Conservation (phyloP, 1,140 invertebrate species). For the Cherax quadricarinatus region DNA sequence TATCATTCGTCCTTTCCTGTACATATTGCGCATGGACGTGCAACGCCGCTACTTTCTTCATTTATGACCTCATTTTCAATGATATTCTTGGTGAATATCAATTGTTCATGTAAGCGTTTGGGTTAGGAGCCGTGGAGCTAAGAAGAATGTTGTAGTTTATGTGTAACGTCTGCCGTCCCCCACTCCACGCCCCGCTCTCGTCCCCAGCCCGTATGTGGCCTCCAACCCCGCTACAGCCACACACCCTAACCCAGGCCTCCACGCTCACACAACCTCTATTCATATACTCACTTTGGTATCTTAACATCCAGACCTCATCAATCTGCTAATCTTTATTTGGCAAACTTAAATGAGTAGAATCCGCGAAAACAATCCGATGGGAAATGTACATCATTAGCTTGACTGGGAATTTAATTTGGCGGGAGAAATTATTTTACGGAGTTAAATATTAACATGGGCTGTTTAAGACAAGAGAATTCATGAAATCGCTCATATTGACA, state of each 20-base stretch:
- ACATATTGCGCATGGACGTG: slow-evolving; percentile 37
- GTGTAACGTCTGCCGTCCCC: slow-evolving; percentile 72
- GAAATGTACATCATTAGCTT: slow-evolving; percentile 72
- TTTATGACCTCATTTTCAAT: slow-evolving; percentile 53
- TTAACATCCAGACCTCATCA: not conserved
- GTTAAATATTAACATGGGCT: slow-evolving; percentile 54
- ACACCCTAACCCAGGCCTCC: slow-evolving; percentile 36
- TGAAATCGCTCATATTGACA: not conserved
- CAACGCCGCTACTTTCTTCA: slow-evolving; percentile 9
- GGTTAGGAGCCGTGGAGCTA: slow-evolving; percentile 70
- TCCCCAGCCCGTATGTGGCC: slow-evolving; percentile 63
- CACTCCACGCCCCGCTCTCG: slow-evolving; percentile 70
- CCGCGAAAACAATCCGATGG: slow-evolving; percentile 61
- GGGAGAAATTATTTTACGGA: slow-evolving; percentile 72
- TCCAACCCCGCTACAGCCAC: slow-evolving; percentile 62
- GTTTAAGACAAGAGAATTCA: not conserved
- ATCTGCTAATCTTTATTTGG: not conserved
- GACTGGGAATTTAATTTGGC: slow-evolving; percentile 72
- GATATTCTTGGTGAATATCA: slow-evolving; percentile 67
- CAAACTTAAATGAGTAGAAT: slow-evolving; percentile 31
- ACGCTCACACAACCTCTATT: slow-evolving; percentile 9
- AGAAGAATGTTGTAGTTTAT: slow-evolving; percentile 72
- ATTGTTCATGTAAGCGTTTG: slow-evolving; percentile 71
- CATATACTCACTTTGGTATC: slow-evolving; percentile 24
- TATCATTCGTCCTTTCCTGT: slow-evolving; percentile 55